Percentiles rank a stretch among this genome's conserved stretches.
phyloP scores from a whole-genome alignment of 2,888 invertebrate species.

The Octonoba sinensis region DNA sequence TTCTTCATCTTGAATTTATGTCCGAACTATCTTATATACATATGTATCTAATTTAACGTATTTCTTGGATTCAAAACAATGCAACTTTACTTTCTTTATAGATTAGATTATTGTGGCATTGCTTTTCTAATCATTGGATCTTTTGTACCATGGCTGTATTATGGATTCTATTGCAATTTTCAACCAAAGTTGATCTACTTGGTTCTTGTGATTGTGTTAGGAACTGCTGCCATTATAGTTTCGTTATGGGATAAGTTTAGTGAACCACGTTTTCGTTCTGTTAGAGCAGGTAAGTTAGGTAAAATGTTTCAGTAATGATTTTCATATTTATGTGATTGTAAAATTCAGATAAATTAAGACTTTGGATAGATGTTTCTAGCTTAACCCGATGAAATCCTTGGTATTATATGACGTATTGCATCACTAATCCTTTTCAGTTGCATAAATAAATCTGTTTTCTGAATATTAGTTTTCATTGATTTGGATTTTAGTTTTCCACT shows the following conservation, averaged over 20 bases:
- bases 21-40: not conserved
- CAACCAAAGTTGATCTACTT: slow-evolving; percentile 92
- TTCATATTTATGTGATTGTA: slow-evolving; percentile 3
- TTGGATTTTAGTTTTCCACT: too few species aligned
- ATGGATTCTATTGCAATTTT: slow-evolving; percentile 96
- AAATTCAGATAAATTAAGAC: not conserved
- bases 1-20: not conserved
- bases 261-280: slow-evolving; percentile 88
- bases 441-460: too few species aligned
- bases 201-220: slow-evolving; percentile 90
- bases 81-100: slow-evolving; percentile 69
- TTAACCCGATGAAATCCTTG: not conserved
- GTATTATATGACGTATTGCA: not conserved
- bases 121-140: slow-evolving; percentile 98
- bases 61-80: not conserved
- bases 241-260: slow-evolving; percentile 98
- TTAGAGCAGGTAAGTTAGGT: slow-evolving; percentile 82
- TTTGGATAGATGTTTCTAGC: not conserved
- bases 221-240: slow-evolving; percentile 92
- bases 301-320: not conserved
- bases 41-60: not conserved
- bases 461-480: too few species aligned
- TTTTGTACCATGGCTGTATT: slow-evolving; percentile 99
- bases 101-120: slow-evolving; percentile 98
- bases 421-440: too few species aligned